Base-by-base conservation (phyloP, 2,888 invertebrate species). In the Heteromurus nitidus region DNA sequence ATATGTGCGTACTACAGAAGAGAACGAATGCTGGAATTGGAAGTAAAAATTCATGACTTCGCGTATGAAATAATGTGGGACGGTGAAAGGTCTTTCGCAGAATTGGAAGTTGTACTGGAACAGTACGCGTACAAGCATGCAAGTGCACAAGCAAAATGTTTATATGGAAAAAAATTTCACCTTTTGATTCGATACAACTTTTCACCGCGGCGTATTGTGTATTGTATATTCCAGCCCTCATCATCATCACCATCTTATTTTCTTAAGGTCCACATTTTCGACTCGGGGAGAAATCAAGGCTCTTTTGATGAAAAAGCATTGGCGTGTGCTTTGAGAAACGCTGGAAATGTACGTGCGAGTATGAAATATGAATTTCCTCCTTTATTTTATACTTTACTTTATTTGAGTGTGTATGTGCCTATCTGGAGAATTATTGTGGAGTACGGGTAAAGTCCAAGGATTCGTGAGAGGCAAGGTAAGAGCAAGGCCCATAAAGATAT, bases 361-460 rank as follows among this genome's bases (percentile, higher is more conserved):
- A 62, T 62, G 31, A 16, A 62, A 28, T 62, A n/a, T 28, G 16
- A 26, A n/a, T 55, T 7, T 55, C 22, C 13, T 55, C 2, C 36
- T 36, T 13, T 9, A 36, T 7, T 36, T n/a, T n/a, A n/a, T n/a
- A n/a, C n/a, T 36, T 7, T 36, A 36, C 36, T 9, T 9, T 9
- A 36, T 36, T 36, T 9, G 13, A 13, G 7, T 13, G 9, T 36
- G 7, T 36, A 7, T 36, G 36, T 36, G 36, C 36, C 7, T 13
- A 36, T 13, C 7, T 13, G 13, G 13, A 36, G 7, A 9, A 36
- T 36, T 36, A 36, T 13, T 36, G 36, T 36, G 47, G n/a, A 7
- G 16, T 20, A 28, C 26, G 50, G 76, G 68, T 76, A 76, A 76
- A 76, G 76, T 76, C 76, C 76, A 76, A 76, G 76, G 76, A 68